Evolutionary conservation across 2,888 invertebrate genomes (phyloP), one percentile per base, ranked within the genome.

Genomic region (Callimorpha dominula): DNA sequence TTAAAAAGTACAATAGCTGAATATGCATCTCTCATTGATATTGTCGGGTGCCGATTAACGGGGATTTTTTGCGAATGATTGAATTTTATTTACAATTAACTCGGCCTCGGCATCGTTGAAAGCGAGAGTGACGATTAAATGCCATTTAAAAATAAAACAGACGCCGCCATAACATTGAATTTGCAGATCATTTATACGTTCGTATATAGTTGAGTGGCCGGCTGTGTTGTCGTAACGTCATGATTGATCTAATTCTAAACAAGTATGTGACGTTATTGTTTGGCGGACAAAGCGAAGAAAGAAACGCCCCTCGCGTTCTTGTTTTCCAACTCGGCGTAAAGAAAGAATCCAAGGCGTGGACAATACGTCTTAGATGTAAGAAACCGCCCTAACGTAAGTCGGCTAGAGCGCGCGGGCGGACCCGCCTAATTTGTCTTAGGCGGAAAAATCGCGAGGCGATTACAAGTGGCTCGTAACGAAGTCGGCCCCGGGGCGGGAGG

Each of bases 381-480:
- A 93, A 93, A 86, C 91, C 94, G 93, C 92, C 94, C 94, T 92
- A 92, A 90, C 84, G 89, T 86, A 88, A 89, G 88, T 83, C 79
- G 74, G 84, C 81, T 88, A 84, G 87, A 88, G 82, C 86, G 88
- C 84, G 87, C 85, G 85, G 90, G 91, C 89, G 90, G 92, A 92
- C 89, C 94, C 93, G 94, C 95, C 94, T 95, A 95, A 95, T 95
- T 95, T 94, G 93, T 95, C 95, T 95, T 94, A 95, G 95, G 94
- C 95, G 95, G 95, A 95, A 95, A 95, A 95, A 95, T 95, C 94
- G 94, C 92, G 91, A 90, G 92, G 93, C 93, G 93, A 95, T 95
- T 94, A 95, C 95, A 95, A 95, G 95, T 95, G 95, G 94, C 94
- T 94, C 94, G 94, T 95, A 95, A 95, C 95, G 95, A 95, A 95